Percentiles rank a stretch among this genome's conserved stretches.
Conservation (phyloP, 1,140 invertebrate species). For the Gonatopus flavifemur region DNA sequence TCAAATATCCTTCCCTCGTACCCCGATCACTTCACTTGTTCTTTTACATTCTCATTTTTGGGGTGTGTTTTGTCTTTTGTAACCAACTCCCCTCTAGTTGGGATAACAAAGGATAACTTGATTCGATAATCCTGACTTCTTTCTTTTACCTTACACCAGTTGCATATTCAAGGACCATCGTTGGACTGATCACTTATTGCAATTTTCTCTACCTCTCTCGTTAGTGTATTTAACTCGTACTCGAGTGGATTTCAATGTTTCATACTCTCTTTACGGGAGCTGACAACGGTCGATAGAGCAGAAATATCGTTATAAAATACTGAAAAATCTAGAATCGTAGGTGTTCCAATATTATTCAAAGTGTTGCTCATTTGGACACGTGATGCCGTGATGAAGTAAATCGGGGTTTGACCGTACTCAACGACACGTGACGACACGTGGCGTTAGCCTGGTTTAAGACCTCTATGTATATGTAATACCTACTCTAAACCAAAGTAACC, state of each 20-base stretch:
- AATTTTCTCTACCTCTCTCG: neutral
- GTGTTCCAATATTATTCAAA: constrained; percentile 47
- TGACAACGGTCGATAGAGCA: too few relatives aligned
- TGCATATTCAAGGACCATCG: neutral
- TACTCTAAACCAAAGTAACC: too few relatives aligned
- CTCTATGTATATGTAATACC: too few relatives aligned
- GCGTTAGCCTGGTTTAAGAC: too few relatives aligned
- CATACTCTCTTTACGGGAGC: constrained; percentile 2
- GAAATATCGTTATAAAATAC: constrained; percentile 22
- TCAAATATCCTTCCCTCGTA: too few relatives aligned
- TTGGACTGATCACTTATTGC: neutral
- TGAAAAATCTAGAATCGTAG: constrained; percentile 6
- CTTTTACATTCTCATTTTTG: too few relatives aligned
- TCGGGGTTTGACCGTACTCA: constrained; percentile 44
- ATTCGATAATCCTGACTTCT: constrained; percentile 8
- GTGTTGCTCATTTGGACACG: constrained; percentile 51
- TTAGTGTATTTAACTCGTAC: too few relatives aligned
- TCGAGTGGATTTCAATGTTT: neutral
- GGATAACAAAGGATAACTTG: too few relatives aligned
- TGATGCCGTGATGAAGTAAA: constrained; percentile 37
- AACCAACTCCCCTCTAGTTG: too few relatives aligned
- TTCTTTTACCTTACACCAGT: neutral
- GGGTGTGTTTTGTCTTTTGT: too few relatives aligned
- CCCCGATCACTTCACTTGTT: too few relatives aligned
- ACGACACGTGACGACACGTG: constrained; percentile 55